Percentiles rank a stretch among this genome's conserved stretches.
phyloP scores from a whole-genome alignment of 2,113 vertebrate species.

The Dascyllus trimaculatus region DNA sequence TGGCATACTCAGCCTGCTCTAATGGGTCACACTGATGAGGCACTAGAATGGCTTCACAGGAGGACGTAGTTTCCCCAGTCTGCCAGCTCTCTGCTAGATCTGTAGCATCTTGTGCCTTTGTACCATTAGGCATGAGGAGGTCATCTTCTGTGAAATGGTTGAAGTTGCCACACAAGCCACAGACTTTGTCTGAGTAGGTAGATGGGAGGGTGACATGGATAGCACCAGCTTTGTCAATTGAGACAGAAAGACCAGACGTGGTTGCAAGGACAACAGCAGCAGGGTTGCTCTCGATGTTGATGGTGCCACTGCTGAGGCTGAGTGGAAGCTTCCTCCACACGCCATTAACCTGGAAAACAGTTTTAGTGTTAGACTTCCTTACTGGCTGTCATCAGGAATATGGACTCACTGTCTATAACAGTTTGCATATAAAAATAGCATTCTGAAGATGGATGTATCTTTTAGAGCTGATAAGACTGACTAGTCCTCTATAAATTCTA shows the following conservation, averaged over 20 bases:
- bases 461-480: constrained; percentile 16
- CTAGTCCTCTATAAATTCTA: neutral
- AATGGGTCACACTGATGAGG: constrained; percentile 73
- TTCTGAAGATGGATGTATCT: constrained; percentile 1
- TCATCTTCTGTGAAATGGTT: constrained; percentile 83
- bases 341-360: constrained; percentile 83
- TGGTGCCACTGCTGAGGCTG: constrained; percentile 52
- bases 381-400: neutral
- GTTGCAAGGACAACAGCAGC: constrained; percentile 81
- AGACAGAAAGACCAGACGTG: constrained; percentile 81
- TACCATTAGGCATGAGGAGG: constrained; percentile 73
- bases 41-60: constrained; percentile 74
- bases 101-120: constrained; percentile 60
- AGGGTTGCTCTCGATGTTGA: constrained; percentile 78
- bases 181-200: constrained; percentile 82
- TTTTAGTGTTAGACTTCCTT: neutral
- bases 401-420: neutral
- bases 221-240: constrained; percentile 80
- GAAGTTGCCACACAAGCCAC: constrained; percentile 91
- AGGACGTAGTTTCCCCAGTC: constrained; percentile 36
- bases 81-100: constrained; percentile 83
- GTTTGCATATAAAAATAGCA: constrained; percentile 16
- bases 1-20: constrained; percentile 73
- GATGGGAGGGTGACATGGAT: constrained; percentile 84
- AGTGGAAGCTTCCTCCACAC: constrained; percentile 86